These are phyloP conservation scores for Antechinus flavipes DNA, from an alignment of 2,113 vertebrate genomes.

Conservation along the genomic window DNA sequence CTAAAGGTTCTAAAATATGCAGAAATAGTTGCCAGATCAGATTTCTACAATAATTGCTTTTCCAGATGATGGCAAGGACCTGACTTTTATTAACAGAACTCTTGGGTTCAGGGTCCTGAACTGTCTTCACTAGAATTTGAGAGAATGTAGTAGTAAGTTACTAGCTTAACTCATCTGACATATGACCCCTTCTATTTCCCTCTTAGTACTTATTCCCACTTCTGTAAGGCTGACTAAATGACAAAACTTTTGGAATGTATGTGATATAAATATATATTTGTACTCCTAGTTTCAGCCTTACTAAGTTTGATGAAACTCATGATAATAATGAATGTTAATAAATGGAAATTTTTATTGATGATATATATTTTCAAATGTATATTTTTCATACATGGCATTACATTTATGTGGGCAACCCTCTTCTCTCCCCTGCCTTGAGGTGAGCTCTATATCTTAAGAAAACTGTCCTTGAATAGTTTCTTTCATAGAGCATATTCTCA, in stretches of 20 bases:
- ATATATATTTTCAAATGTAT: not conserved
- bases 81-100: no score
- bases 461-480: not conserved
- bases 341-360: constrained; percentile 33
- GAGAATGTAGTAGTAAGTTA: no score
- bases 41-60: not conserved
- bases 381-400: not conserved
- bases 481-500: not conserved
- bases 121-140: no score
- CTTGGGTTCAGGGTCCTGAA: not conserved
- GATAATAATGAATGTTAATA: constrained; percentile 15
- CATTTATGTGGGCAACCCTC: not conserved
- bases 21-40: not conserved
- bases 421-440: not conserved
- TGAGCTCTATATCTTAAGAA: not conserved
- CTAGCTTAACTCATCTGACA: no score
- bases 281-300: not conserved
- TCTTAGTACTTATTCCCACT: not conserved
- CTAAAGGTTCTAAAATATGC: not conserved
- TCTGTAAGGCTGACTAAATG: not conserved
- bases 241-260: not conserved
- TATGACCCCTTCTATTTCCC: not conserved
- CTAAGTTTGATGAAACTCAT: not conserved
- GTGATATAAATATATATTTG: not conserved
- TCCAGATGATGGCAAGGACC: no score